A percentile compares a stretch with the other conserved stretches of the same genome.
These are phyloP conservation scores for Tangachromis dhanisi DNA, from an alignment of 2,113 vertebrate species.

Conservation along the genomic window DNA sequence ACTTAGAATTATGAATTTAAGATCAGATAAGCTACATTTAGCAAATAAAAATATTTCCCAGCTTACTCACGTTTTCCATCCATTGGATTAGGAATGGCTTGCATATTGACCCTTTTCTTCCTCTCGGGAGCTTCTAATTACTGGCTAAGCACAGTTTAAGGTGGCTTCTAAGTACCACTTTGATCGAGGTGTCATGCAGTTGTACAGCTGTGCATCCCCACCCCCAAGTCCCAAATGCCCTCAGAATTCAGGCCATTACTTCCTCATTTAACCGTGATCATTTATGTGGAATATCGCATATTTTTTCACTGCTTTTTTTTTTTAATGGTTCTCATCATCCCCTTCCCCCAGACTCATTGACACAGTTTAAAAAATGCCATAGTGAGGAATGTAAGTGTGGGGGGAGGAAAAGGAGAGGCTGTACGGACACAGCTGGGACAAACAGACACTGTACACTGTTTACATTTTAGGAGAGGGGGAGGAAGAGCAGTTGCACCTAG, in stretches of 20 bases:
- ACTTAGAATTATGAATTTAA: background rate
- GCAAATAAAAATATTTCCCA: background rate
- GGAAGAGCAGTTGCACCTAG: background rate
- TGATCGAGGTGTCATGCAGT: background rate
- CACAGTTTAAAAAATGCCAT: conserved; percentile 40
- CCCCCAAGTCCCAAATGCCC: background rate
- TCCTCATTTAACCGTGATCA: background rate
- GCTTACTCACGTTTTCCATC: background rate
- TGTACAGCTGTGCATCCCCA: background rate
- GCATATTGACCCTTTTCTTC: background rate
- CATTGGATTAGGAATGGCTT: background rate
- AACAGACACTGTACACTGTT: conserved; percentile 19
- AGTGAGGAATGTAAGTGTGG: conserved; percentile 8
- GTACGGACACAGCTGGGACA: conserved; percentile 47
- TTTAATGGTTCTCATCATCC: background rate
- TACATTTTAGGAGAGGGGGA: background rate
- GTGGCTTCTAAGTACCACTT: conserved; percentile 25
- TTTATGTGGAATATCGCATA: background rate
- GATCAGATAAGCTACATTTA: background rate
- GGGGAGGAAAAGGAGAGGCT: background rate
- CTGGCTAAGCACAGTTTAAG: conserved; percentile 21
- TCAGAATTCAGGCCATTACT: conserved; percentile 5
- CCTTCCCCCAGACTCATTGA: background rate
- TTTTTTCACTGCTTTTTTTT: background rate
- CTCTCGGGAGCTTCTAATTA: conserved; percentile 34